These are phyloP conservation scores for Scartelaos histophorus DNA, from an alignment of 2,113 vertebrate species.

Conservation along the genomic window DNA sequence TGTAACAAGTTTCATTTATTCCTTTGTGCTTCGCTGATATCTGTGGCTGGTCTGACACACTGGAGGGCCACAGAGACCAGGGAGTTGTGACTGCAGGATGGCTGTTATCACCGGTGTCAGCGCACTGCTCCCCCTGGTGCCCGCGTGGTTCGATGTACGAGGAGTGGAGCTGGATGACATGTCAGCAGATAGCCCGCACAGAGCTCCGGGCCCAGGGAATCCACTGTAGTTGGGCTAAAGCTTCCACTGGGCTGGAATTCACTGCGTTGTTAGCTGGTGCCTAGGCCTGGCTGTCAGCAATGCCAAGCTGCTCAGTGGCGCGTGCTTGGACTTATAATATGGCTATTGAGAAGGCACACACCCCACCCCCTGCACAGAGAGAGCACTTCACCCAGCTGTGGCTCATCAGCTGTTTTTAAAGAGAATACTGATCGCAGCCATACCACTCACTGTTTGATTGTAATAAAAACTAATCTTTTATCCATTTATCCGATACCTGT, in stretches of 20 bases:
- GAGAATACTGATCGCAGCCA: constrained; percentile 26
- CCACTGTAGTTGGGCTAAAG: constrained; percentile 66
- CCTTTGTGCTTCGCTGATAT: constrained; percentile 3
- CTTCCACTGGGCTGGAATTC: constrained; percentile 71
- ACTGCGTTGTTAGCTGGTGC: constrained; percentile 68
- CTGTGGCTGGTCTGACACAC: constrained; percentile 36
- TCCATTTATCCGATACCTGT: not conserved
- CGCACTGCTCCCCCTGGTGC: constrained; percentile 38
- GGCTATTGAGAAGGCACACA: constrained; percentile 65
- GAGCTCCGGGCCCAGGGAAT: constrained; percentile 63
- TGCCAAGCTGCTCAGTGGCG: constrained; percentile 69
- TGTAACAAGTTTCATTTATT: constrained; percentile 30
- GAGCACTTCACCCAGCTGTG: constrained; percentile 62
- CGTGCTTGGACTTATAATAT: constrained; percentile 72
- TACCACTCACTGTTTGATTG: constrained; percentile 4
- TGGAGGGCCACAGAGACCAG: constrained; percentile 35
- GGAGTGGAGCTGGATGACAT: constrained; percentile 52
- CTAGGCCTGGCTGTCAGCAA: constrained; percentile 69
- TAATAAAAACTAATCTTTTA: not conserved
- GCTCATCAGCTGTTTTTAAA: constrained; percentile 63
- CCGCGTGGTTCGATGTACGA: constrained; percentile 33
- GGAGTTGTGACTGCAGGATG: constrained; percentile 37
- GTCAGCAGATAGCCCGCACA: constrained; percentile 49
- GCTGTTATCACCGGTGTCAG: constrained; percentile 59
- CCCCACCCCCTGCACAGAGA: constrained; percentile 49